Evolutionary conservation across 2,797 vertebrate genomes (phyloP), one percentile per base, ranked within the genome.

Genomic region (Amphiprion clarkii): DNA sequence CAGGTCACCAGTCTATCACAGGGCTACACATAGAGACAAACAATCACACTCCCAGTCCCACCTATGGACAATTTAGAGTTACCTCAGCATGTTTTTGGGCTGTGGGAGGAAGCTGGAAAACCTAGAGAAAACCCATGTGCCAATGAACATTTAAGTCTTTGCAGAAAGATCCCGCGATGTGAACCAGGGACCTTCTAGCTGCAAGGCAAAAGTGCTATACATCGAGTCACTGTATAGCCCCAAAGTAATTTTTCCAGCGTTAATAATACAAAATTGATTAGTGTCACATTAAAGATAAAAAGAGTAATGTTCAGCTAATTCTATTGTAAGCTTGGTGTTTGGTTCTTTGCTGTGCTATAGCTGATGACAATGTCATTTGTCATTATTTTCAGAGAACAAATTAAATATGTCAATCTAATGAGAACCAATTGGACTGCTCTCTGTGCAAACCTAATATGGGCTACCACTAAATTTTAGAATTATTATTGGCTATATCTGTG

Each of bases 251-350:
- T 33, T 68, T 23, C 4, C 63, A 52, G 48, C 44, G 25, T 46
- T 64, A 49, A 42, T 53, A 49, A 36, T 49, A 66, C 65, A 53
- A 13, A 74, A 74, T 70, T 39, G 55, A 85, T 57, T 54, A 33
- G 2, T 49, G 13, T 39, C 66, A 33, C 61, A 44, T 81, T 73
- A 51, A 76, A 73, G 46, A 31, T 53, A 14, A 73, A 71, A 79
- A 60, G 66, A 52, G n/a, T 19, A 52, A 76, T 62, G 19, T 67
- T 79, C 51, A 63, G 49, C 49, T 46, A 62, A 51, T 55, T 72
- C 8, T 60, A n/a, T 3, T 76, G 59, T 70, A 19, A 51, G 42
- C 8, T 23, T 23, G 23, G 23, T 60, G 59, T 51, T 5, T 74
- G 11, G 74, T 36, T 40, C 21, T 72, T 36, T 36, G 8, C 36